phyloP scores from a whole-genome alignment of 2,113 vertebrate genomes.

The Gnathonemus longibarbis region DNA sequence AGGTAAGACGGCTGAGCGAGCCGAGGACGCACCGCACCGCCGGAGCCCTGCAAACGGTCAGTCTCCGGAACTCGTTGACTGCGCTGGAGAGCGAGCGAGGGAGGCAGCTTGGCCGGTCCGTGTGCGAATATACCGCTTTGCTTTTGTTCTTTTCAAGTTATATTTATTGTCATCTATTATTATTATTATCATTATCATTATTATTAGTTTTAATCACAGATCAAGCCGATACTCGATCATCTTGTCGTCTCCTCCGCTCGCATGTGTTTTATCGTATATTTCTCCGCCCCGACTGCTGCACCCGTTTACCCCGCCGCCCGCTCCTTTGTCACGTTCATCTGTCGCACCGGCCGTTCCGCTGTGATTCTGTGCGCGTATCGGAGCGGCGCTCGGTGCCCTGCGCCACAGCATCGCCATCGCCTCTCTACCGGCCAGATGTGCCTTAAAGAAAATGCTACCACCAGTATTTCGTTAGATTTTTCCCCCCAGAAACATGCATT shows the following conservation, averaged over 20 bases:
- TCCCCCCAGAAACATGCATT: not conserved
- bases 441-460: not conserved
- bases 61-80: conserved; percentile 33
- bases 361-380: not conserved
- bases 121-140: not conserved
- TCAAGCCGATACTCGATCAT: not conserved
- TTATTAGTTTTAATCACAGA: not conserved
- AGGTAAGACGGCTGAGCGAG: not conserved
- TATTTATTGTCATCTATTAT: not conserved
- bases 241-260: not conserved
- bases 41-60: conserved; percentile 33
- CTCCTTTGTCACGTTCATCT: not conserved
- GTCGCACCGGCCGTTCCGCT: not conserved
- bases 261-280: not conserved
- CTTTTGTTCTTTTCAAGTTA: not conserved
- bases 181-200: not conserved
- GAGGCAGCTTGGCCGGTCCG: not conserved
- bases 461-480: not conserved
- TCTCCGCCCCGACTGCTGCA: not conserved
- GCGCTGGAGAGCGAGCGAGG: conserved; percentile 45
- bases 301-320: not conserved
- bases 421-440: not conserved
- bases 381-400: not conserved
- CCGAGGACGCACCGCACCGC: not conserved
- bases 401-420: not conserved